Conservation (phyloP, 2,797 vertebrate genomes). For the Labroides dimidiatus region DNA sequence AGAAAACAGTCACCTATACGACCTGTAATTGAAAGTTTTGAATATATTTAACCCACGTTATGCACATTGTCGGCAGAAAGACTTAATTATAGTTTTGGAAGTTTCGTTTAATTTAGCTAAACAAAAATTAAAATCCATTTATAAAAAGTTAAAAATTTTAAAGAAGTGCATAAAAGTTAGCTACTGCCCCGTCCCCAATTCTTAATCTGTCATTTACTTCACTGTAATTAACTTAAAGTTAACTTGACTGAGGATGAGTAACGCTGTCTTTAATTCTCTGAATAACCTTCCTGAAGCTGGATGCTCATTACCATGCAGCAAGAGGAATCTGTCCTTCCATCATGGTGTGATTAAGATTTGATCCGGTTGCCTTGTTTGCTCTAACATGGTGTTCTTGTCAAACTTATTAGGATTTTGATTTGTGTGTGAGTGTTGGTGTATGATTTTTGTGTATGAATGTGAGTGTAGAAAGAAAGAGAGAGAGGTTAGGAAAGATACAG, state of each 20-base stretch:
- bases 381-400: constrained; percentile 51
- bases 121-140: too few species aligned
- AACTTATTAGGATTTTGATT: constrained; percentile 38
- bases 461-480: background rate
- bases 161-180: too few species aligned
- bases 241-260: constrained; percentile 1
- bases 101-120: too few species aligned
- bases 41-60: too few species aligned
- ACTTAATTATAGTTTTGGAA: too few species aligned
- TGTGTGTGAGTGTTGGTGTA: constrained; percentile 9
- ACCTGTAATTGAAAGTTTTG: too few species aligned
- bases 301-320: constrained; percentile 45
- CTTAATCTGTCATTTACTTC: constrained; percentile 17
- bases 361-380: constrained; percentile 47
- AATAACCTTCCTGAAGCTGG: constrained; percentile 31
- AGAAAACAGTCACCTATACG: too few species aligned
- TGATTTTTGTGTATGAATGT: background rate
- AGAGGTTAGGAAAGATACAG: background rate
- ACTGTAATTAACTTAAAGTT: background rate
- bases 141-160: too few species aligned
- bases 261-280: constrained; percentile 14
- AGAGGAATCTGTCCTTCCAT: constrained; percentile 41
- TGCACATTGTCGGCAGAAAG: too few species aligned
- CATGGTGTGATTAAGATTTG: constrained; percentile 56
- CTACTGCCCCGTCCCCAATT: too few species aligned